Base-by-base conservation (phyloP, 2,888 invertebrate species). In the Drosophila atripex region DNA sequence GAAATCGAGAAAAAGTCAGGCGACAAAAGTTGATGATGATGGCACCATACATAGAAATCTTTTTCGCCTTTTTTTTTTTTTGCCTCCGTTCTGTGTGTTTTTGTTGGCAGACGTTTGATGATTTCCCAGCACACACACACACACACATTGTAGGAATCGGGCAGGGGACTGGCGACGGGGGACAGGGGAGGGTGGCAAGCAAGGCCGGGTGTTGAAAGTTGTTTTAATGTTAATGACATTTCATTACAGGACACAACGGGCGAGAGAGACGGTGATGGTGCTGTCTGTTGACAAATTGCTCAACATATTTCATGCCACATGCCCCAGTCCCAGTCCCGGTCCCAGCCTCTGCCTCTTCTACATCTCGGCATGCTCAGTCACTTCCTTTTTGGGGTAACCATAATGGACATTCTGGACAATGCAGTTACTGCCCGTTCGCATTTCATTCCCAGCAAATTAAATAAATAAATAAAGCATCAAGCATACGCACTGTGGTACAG, bases 181-280 rank as follows among this genome's bases (percentile, higher is more conserved):
- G 14, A 25, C 12, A 51, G 14, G 18, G 18, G 28, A 28, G 56
- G 52, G 51, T 16, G n/a, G 35, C 64, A 70, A 65, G 69, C 50
- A 41, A 50, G 53, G 66, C 71, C 63, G 64, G 75, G 85, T 80
- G 80, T 84, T 80, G 82, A 84, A 85, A 80, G 76, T 84, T 77
- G 74, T 84, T 76, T 80, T 80, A 80, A 80, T 78, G 80, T 74
- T 84, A 80, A 80, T 80, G 80, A 77, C 80, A 80, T 84, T 80
- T 83, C 84, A 80, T 83, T 80, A 84, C 54, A 56, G 65, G 60
- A 77, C 59, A 32, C 38, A 39, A 35, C 45, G 11, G 41, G 8
- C 35, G 43, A 49, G 52, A 16, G 30, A 6, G 28, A 8, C 3
- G 2, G 21, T 23, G 21, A 3, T 35, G 23, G 43, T 47, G 59